Percentiles rank a stretch among this genome's conserved stretches.
Conservation (phyloP, 2,113 vertebrate genomes). For the Nyctereutes procyonoides region DNA sequence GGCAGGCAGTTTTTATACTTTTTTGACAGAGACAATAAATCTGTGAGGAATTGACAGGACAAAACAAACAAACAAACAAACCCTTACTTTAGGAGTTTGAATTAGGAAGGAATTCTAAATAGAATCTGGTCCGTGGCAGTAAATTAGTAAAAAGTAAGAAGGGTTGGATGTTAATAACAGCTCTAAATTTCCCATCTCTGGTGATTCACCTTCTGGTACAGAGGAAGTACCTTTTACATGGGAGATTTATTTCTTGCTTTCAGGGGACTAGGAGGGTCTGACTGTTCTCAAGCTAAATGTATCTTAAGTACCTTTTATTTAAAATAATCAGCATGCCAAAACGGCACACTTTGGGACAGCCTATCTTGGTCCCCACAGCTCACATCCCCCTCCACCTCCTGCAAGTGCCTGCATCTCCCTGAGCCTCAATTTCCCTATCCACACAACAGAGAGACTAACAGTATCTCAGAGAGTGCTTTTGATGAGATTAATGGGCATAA, state of each 20-base stretch:
- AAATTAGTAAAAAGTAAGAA: background rate
- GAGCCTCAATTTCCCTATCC: background rate
- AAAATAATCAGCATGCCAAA: background rate
- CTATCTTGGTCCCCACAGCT: background rate
- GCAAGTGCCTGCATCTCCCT: background rate
- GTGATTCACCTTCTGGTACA: background rate
- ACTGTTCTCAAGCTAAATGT: background rate
- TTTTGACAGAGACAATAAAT: background rate
- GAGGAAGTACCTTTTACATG: background rate
- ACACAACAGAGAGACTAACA: background rate
- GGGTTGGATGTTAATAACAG: background rate
- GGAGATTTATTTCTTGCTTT: background rate
- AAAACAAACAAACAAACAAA: background rate
- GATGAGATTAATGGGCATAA: background rate
- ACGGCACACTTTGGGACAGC: background rate
- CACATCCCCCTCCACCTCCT: background rate
- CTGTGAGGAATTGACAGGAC: background rate
- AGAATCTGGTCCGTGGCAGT: background rate
- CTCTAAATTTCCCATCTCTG: background rate
- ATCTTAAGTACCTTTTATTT: background rate
- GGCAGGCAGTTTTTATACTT: background rate
- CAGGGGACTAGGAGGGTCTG: background rate
- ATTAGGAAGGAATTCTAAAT: background rate
- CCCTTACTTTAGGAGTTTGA: background rate
- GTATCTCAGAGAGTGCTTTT: background rate